Percentiles rank a stretch among this genome's conserved stretches.
Conservation (phyloP, 2,888 invertebrate species). For the Ephialtes manifestator region DNA sequence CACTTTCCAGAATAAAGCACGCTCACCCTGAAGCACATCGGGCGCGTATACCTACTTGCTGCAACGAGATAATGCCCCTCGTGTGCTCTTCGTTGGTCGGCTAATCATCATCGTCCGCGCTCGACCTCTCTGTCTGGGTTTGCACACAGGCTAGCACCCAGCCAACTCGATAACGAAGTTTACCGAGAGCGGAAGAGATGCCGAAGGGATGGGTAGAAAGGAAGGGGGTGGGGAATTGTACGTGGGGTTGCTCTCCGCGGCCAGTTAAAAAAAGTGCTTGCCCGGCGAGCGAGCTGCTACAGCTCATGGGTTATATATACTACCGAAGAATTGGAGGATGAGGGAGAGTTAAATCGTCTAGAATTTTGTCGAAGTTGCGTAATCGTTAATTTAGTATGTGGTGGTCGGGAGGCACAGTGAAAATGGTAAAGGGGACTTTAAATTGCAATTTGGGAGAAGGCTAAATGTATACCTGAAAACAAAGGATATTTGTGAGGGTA, state of each 20-base stretch:
- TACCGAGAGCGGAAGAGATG: slow-evolving; percentile 52
- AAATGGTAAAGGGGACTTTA: not conserved
- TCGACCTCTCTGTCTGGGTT: slow-evolving; percentile 42
- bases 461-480: not conserved
- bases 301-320: slow-evolving; percentile 20
- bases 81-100: slow-evolving; percentile 60
- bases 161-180: slow-evolving; percentile 67
- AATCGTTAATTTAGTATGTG: slow-evolving; percentile 41
- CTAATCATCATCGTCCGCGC: slow-evolving; percentile 62
- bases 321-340: slow-evolving; percentile 14
- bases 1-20: slow-evolving; percentile 56
- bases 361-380: slow-evolving; percentile 52
- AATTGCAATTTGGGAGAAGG: not conserved
- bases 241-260: slow-evolving; percentile 29
- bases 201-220: slow-evolving; percentile 14
- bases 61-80: slow-evolving; percentile 68
- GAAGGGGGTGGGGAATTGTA: not conserved
- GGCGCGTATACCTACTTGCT: slow-evolving; percentile 54
- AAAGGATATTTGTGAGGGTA: not conserved
- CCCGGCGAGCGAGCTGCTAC: slow-evolving; percentile 19
- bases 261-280: slow-evolving; percentile 57
- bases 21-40: slow-evolving; percentile 41
- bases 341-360: slow-evolving; percentile 48
- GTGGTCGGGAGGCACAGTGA: not conserved
- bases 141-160: slow-evolving; percentile 34